phyloP scores from a whole-genome alignment of 2,888 invertebrate species.

The Tipula lateralis region DNA sequence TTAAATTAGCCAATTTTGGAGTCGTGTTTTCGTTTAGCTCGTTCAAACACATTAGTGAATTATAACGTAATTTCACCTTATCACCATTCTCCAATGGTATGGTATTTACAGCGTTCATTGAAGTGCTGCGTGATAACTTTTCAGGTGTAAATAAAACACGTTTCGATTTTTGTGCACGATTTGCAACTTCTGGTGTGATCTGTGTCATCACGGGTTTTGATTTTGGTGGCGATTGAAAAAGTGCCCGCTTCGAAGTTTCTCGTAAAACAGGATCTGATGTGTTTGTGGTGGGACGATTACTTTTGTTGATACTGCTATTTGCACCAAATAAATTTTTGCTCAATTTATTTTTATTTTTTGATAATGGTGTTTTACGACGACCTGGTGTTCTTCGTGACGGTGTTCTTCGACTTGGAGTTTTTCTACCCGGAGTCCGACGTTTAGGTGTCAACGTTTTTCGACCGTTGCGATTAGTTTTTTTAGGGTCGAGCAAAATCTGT shows the following conservation, averaged over 20 bases:
- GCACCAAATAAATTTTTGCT: slow-evolving; percentile 27
- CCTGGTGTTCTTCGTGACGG: neutral
- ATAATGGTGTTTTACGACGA: slow-evolving; percentile 9
- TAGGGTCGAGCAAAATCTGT: slow-evolving; percentile 33
- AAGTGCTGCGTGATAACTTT: slow-evolving; percentile 38
- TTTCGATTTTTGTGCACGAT: slow-evolving; percentile 57
- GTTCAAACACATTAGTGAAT: slow-evolving; percentile 25
- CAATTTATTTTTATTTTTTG: neutral
- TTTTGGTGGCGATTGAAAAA: slow-evolving; percentile 66
- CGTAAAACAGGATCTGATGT: slow-evolving; percentile 45
- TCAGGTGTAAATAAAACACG: slow-evolving; percentile 63
- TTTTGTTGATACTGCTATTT: neutral
- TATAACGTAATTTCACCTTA: neutral
- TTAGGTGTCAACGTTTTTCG: slow-evolving; percentile 42
- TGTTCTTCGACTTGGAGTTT: slow-evolving; percentile 37
- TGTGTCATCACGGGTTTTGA: slow-evolving; percentile 40
- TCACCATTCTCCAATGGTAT: neutral
- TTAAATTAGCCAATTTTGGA: slow-evolving; percentile 33
- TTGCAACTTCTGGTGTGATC: slow-evolving; percentile 50
- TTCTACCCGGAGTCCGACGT: slow-evolving; percentile 56
- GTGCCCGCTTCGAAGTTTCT: slow-evolving; percentile 63
- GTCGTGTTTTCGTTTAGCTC: slow-evolving; percentile 7
- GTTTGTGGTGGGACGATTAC: slow-evolving; percentile 34
- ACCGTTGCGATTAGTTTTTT: slow-evolving; percentile 40
- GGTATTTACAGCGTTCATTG: neutral